Conservation (phyloP, 64 coral and sea anemone species). For the Anthopleura sola region DNA sequence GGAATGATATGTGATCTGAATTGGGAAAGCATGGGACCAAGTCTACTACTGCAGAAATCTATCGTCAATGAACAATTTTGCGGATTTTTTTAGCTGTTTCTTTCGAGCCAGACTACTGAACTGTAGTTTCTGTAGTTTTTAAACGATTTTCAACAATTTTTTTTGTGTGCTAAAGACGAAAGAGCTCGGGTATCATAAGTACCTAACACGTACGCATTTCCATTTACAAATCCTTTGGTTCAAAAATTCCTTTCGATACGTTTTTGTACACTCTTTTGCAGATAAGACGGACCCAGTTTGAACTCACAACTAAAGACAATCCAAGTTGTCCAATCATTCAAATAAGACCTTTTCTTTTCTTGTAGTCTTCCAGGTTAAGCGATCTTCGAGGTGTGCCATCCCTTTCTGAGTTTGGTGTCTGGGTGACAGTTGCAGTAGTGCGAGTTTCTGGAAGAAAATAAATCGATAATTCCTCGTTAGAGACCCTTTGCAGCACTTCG, state of each 20-base stretch:
- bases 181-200: too few relatives aligned
- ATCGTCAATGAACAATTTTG: too few relatives aligned
- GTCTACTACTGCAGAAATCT: too few relatives aligned
- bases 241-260: background rate
- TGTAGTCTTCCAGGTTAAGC: constrained; percentile 97
- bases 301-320: too few relatives aligned
- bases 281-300: background rate
- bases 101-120: too few relatives aligned
- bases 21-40: too few relatives aligned
- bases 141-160: too few relatives aligned
- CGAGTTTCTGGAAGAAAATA: constrained; percentile 32
- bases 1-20: too few relatives aligned
- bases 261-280: background rate
- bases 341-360: constrained; percentile 94
- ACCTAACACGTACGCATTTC: background rate
- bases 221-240: background rate
- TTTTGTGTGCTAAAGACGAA: too few relatives aligned
- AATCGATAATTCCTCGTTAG: background rate
- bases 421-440: constrained; percentile 53
- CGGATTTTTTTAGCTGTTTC: too few relatives aligned
- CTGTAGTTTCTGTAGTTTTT: too few relatives aligned
- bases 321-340: constrained; percentile 13
- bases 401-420: constrained; percentile 54
- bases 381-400: constrained; percentile 80
- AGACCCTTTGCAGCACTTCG: too few relatives aligned